phyloP scores from a whole-genome alignment of 2,888 invertebrate genomes.

The Agonopterix arenella region DNA sequence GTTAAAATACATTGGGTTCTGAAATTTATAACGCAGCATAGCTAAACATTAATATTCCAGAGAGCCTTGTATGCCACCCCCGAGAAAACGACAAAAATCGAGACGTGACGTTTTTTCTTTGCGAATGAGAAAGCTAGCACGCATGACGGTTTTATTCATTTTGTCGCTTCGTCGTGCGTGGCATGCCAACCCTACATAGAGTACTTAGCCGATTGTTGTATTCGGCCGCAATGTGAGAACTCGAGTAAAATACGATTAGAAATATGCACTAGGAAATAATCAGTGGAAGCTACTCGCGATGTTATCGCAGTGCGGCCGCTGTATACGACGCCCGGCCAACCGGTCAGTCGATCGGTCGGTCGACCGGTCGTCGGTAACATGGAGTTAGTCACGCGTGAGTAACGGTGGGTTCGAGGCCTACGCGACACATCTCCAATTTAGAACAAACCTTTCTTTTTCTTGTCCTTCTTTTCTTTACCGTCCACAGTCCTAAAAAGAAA shows the following conservation, averaged over 20 bases:
- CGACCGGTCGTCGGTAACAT: constrained; percentile 1
- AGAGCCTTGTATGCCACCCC: no score
- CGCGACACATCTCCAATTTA: constrained; percentile 63
- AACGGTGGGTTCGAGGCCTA: constrained; percentile 62
- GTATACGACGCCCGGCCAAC: constrained; percentile 14
- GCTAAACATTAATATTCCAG: no score
- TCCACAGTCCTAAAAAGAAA: constrained; percentile 83
- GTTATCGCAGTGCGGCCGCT: constrained; percentile 7
- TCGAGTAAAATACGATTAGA: constrained; percentile 14
- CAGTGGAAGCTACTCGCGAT: constrained; percentile 18
- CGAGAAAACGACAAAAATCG: no score
- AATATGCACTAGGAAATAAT: constrained; percentile 20
- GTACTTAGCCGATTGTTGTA: no score
- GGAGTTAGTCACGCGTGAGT: constrained; percentile 57
- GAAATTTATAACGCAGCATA: no score
- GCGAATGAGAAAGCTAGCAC: no score
- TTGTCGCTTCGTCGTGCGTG: no score
- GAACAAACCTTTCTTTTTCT: constrained; percentile 94
- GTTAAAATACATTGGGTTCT: no score
- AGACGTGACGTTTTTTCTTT: no score
- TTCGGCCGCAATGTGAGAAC: constrained; percentile 19
- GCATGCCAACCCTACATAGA: no score
- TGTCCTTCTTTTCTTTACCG: constrained; percentile 91
- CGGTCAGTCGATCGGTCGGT: no score
- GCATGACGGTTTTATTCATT: no score